Base-by-base conservation (phyloP, 2,113 vertebrate species). In the Willisornis vidua region DNA sequence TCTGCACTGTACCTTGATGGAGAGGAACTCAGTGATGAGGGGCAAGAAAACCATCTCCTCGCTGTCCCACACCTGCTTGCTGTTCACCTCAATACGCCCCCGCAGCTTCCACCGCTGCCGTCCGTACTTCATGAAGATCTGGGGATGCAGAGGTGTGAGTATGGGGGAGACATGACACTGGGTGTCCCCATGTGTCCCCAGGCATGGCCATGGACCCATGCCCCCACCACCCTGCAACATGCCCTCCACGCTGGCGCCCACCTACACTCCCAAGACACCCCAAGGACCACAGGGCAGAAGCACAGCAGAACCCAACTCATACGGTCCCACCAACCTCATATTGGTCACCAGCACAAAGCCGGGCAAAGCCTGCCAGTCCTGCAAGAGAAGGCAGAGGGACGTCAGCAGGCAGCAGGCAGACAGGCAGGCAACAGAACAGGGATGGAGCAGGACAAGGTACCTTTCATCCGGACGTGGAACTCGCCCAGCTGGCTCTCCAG, bases 81-180 rank as follows among this genome's bases (percentile, higher is more conserved):
- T 97, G 41, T 99, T 99, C 58, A 98, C 97, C 96, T 99, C 99
- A 12, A 99, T 99, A 72, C 98, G 98, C 15, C 99, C 99, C 8
- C 98, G 98, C 26, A 99, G 97, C 97, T 99, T 99, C 99, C 99
- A 99, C 35, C 99, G 98, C 97, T 99, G 99, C 29, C 99, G 98
- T 10, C 99, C 99, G 0, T 99, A 99, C 96, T 98, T 99, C 99
- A 99, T 99, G 78, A 98, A 99, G 95, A 99, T 99, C 99, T 99
- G 76, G 25, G 37, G 55, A 48, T 25, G 18, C 37, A 79, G 43
- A 79, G 78, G 10, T 1, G 4, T 45, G 61, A 29, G 41, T 13
- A 14, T 7, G 25, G 52, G 18, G 31, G 10, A 55, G 16, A 54
- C 7, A 11, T 0, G 1, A 19, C 7, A 4, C 49, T 6, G 13